phyloP scores from a whole-genome alignment of 2,888 invertebrate species.

The Sipunculus nudus region DNA sequence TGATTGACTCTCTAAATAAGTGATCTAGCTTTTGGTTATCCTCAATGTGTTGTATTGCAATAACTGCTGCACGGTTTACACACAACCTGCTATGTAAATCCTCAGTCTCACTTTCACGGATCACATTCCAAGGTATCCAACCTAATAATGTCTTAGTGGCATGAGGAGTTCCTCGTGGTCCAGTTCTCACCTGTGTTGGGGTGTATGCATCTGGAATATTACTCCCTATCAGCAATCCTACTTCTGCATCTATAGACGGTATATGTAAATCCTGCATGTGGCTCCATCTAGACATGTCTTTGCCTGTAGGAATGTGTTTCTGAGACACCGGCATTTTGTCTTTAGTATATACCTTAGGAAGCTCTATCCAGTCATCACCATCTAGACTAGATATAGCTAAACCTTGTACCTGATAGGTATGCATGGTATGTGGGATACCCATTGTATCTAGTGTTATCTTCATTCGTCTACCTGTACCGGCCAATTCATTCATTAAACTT shows the following conservation, averaged over 20 bases:
- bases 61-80: not conserved
- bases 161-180: not conserved
- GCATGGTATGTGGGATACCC: not conserved
- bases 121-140: not conserved
- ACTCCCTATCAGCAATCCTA: not conserved
- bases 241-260: not conserved
- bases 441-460: not conserved
- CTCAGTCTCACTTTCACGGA: not conserved
- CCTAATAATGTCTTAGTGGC: not conserved
- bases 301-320: not conserved
- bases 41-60: conserved; percentile 7
- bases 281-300: not conserved
- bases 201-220: not conserved
- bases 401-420: not conserved
- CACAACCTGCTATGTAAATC: not conserved
- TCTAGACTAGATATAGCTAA: not conserved
- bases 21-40: conserved; percentile 14
- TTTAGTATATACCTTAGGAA: not conserved
- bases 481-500: not conserved
- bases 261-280: not conserved
- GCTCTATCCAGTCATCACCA: not conserved
- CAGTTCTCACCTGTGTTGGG: not conserved
- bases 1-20: conserved; percentile 20
- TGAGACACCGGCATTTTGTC: not conserved
- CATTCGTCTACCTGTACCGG: not conserved